Base-by-base conservation (phyloP, 2,113 vertebrate species). In the Peromyscus leucopus region DNA sequence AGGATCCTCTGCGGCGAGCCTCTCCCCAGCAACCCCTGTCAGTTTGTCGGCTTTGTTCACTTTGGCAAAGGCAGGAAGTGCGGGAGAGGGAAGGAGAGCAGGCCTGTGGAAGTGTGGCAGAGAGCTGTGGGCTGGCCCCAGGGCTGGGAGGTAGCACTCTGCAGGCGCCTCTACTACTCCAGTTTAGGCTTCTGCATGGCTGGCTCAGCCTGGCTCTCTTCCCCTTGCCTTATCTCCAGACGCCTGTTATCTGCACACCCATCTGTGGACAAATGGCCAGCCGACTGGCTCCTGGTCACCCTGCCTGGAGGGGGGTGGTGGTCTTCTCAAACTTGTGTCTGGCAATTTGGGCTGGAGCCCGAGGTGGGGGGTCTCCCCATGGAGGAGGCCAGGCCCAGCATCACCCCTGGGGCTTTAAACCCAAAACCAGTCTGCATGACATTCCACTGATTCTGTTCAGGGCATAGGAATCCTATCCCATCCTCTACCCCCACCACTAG, bases 181-280 rank as follows among this genome's bases (percentile, higher is more conserved):
- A 7, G 33, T 87, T 48, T 61, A 61, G 6, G 63, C 84, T 67
- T 69, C 91, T 39, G 69, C 46, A 2, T 1, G 36, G 72, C 63
- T 46, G 61, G 46, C 72, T 78, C 36, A 48, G 92, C 89, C 89
- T 87, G 28, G 87, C 80, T 91, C 87, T 91, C 84, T 33, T 96
- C 83, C 94, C 96, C 92, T 96, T 82, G 87, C 92, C 96, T 97
- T 98, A 98, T 98, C 97, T 97, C 96, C 97, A 98, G 97, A 98
- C 97, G 48, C 88, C 86, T 51, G 95, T 97, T 98, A 98, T 98
- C 97, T 97, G 83, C 95, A 95, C 89, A 69, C 96, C 96, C 97
- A 98, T 98, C 97, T 98, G 96, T 65, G 98, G 97, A 98, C 98
- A 98, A 98, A 98, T 98, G 98, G 97, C 97, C 95, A 85, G 96